Base-by-base conservation (phyloP, 2,888 invertebrate genomes). In the Sinhomidia bicolor region DNA sequence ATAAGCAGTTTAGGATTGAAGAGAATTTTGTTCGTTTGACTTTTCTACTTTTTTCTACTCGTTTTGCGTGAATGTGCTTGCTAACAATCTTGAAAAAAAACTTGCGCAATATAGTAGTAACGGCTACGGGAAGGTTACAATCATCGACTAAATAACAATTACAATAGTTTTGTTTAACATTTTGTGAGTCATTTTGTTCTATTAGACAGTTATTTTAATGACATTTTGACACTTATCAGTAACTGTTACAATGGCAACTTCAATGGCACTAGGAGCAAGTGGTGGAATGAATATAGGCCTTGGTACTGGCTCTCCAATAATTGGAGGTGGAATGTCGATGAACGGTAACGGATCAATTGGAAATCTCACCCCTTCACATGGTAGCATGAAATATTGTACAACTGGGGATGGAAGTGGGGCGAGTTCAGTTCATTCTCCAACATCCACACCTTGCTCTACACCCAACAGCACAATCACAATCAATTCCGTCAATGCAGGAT, bases 381-480 rank as follows among this genome's bases (percentile, higher is more conserved):
- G 60, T 20, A 76, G 84, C 7, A 26, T 89, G 0, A 89, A 89
- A 44, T 89, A 47, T 44, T 79, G 85, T 23, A 20, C 47, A 29
- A 26, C 74, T n/a, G 74, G 82, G 17, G 32, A 29, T 71, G 81
- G 78, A 29, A 83, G 82, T 54, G 87, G 74, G 1, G 47, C 87
- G 14, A 89, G 83, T 82, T 90, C 86, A 51, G 26, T 89, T 47
- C 88, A 86, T 76, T 89, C 87, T 10, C 89, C 87, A 51, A 78
- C 80, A 47, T 90, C 90, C 60, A 89, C 89, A 26, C 85, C 83
- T 7, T 85, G 85, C 80, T 90, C 90, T n/a, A 88, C 89, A 10
- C 84, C 89, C 3, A 84, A 85, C 51, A 89, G 89, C 54, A 85
- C 81, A 26, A 54, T 88, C 10, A 88, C 88, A 54, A 85, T 79